A percentile compares a stretch with the other conserved stretches of the same genome.
Evolutionary conservation across 2,888 invertebrate species (phyloP).

Genomic region (Nezara viridula): DNA sequence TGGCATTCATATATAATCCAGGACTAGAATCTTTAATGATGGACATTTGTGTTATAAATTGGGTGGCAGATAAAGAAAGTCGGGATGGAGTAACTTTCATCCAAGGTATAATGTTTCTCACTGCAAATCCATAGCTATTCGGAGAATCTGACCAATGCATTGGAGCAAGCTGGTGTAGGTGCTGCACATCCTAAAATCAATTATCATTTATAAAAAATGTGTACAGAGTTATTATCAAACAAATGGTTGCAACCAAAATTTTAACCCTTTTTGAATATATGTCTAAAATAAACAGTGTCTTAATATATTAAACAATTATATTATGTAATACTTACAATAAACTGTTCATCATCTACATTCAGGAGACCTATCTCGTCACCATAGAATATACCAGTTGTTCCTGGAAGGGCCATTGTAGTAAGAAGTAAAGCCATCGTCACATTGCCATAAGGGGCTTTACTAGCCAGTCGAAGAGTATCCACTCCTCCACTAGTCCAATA

Average conservation of each 20-base stretch:
- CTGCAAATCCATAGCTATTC: conserved; percentile 68
- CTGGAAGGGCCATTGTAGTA: conserved; percentile 87
- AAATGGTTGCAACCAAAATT: too few species aligned
- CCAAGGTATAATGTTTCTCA: conserved; percentile 76
- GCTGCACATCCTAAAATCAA: conserved; percentile 48
- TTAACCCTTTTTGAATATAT: too few species aligned
- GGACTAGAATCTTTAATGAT: conserved; percentile 76
- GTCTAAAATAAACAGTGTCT: too few species aligned
- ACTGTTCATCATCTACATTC: conserved; percentile 73
- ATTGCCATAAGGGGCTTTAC: conserved; percentile 76
- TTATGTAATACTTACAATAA: conserved; percentile 68
- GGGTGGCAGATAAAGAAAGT: conserved; percentile 71
- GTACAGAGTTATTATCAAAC: too few species aligned
- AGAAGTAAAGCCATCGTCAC: conserved; percentile 79
- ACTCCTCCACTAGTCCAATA: conserved; percentile 84
- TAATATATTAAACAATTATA: neutral
- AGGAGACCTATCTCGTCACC: conserved; percentile 89
- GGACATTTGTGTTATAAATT: conserved; percentile 75
- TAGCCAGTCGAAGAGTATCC: conserved; percentile 75
- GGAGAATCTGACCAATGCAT: conserved; percentile 76
- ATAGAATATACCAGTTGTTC: conserved; percentile 89
- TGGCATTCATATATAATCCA: conserved; percentile 80
- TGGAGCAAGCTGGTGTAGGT: conserved; percentile 75
- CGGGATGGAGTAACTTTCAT: conserved; percentile 73
- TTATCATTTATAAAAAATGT: neutral